Evolutionary conservation across 2,797 vertebrate species (phyloP).

Genomic region (Poecile montanus): DNA sequence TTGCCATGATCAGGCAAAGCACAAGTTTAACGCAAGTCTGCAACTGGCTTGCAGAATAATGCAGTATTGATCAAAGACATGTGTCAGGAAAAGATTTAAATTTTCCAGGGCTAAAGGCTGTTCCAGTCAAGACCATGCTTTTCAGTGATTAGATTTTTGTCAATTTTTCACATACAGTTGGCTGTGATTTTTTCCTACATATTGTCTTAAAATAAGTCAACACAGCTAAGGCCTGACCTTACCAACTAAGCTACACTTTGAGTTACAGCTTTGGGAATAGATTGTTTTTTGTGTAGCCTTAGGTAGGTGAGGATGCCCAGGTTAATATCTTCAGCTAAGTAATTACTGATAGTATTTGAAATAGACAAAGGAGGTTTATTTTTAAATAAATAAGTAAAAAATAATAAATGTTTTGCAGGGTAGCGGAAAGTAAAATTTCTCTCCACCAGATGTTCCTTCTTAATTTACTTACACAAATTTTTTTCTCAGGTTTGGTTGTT

Average conservation of each 20-base stretch:
- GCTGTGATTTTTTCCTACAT: neutral
- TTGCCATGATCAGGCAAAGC: neutral
- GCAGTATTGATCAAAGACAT: neutral
- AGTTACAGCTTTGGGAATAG: neutral
- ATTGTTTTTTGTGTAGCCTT: neutral
- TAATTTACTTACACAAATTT: neutral
- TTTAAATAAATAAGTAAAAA: neutral
- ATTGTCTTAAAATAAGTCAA: neutral
- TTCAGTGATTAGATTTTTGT: neutral
- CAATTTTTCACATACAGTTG: neutral
- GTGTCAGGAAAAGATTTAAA: neutral
- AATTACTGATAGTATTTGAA: neutral
- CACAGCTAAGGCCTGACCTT: neutral
- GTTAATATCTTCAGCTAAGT: neutral
- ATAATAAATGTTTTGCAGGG: neutral
- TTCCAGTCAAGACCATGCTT: neutral
- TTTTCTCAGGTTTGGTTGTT: neutral
- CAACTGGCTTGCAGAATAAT: neutral
- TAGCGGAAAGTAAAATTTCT: neutral
- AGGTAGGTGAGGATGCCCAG: neutral
- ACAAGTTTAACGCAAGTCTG: neutral
- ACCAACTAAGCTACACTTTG: neutral
- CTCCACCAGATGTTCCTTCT: neutral
- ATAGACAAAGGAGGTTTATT: neutral
- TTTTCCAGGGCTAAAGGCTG: neutral